phyloP scores from a whole-genome alignment of 2,888 invertebrate genomes.

The Drosophila putrida region DNA sequence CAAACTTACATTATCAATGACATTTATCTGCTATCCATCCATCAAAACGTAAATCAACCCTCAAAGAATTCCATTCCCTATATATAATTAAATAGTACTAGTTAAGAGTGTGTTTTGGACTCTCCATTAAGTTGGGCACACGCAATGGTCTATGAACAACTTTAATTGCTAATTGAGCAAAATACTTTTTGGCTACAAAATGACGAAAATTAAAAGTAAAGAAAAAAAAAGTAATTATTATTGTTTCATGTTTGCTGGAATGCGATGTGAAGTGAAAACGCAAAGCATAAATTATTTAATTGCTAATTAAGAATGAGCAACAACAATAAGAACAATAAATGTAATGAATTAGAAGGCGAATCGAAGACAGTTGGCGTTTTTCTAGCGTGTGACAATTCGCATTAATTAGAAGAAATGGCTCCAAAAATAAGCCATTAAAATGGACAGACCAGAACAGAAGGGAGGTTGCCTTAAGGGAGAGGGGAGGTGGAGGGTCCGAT shows the following conservation, averaged over 20 bases:
- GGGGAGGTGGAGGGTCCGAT: slow-evolving; percentile 13
- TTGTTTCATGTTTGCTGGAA: slow-evolving; percentile 70
- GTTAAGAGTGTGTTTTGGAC: slow-evolving; percentile 26
- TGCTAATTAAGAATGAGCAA: slow-evolving; percentile 77
- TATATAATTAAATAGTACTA: slow-evolving; percentile 17
- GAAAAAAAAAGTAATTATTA: slow-evolving; percentile 61
- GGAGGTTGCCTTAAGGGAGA: background rate
- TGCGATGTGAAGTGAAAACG: slow-evolving; percentile 59
- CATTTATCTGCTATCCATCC: slow-evolving; percentile 49
- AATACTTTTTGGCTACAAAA: slow-evolving; percentile 62
- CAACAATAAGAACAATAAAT: slow-evolving; percentile 31
- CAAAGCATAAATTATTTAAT: slow-evolving; percentile 82
- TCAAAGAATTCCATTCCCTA: slow-evolving; percentile 24
- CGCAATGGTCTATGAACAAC: slow-evolving; percentile 69
- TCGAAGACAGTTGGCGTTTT: slow-evolving; percentile 64
- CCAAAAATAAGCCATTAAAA: slow-evolving; percentile 73
- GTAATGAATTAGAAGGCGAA: slow-evolving; percentile 75
- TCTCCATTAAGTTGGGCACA: slow-evolving; percentile 42
- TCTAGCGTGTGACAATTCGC: slow-evolving; percentile 81
- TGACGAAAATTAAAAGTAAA: slow-evolving; percentile 28
- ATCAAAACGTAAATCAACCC: slow-evolving; percentile 57
- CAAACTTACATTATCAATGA: slow-evolving; percentile 38
- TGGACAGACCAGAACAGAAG: background rate
- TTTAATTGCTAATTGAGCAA: slow-evolving; percentile 79
- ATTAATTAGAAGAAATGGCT: slow-evolving; percentile 79